Base-by-base conservation (phyloP, 2,113 vertebrate genomes). In the Sprattus sprattus region DNA sequence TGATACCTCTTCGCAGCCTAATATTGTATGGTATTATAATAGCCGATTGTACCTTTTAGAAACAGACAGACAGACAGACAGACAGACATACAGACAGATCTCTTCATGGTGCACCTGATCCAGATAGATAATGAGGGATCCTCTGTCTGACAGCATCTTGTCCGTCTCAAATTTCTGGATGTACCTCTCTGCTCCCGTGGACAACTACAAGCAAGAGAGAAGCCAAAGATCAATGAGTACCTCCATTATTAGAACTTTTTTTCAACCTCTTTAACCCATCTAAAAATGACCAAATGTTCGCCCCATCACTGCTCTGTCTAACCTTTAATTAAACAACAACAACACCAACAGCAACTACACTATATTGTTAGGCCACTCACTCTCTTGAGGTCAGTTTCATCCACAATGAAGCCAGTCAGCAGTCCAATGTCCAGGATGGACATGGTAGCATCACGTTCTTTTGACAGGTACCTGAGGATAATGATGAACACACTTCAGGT, bases 71-170 rank as follows among this genome's bases (percentile, higher is more conserved):
- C 10, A 49, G 10, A 49, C 47, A 49, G 47, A 49, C 47, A 60
- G 20, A 22, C 20, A 22, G 6, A 7, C 4, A 22, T 4, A 22
- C 20, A 54, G 44, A 28, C 64, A 25, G n/a, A 67, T 28, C 10
- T 25, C 22, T 4, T 11, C n/a, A 67, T 7, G 1, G 6, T 28
- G 39, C 39, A 15, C 96, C 95, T 94, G 94, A 75, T 95, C 92
- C 1, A 96, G 84, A 89, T 96, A 96, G 67, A 96, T 91, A 91
- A 96, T 87, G 57, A 96, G 90, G 2, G 95, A 96, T 83, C 94
- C 94, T 75, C 88, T 92, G 0, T 91, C 89, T 0, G 91, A 89
- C 7, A 87, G 71, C 0, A 22, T 86, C 4, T 92, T 92, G 82
- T 93, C 80, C 71, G 95, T 71, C 90, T 96, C 96, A 4, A 91